phyloP scores from a whole-genome alignment of 2,797 vertebrate genomes.

The Lepidocolaptes lacrymiger region DNA sequence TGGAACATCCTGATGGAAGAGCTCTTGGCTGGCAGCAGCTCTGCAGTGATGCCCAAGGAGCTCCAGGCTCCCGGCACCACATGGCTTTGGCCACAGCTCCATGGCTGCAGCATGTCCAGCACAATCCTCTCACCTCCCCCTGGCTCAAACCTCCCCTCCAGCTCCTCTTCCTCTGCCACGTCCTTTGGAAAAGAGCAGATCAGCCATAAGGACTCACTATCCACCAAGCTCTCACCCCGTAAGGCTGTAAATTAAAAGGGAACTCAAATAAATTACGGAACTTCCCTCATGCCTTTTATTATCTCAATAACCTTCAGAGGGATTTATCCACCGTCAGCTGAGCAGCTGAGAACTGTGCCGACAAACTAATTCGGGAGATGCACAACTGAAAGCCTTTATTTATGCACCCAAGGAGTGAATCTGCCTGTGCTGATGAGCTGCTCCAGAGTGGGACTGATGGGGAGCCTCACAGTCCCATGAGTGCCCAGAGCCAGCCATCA shows the following conservation, averaged over 20 bases:
- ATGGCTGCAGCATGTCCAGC: not conserved
- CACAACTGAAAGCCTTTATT: constrained; percentile 2
- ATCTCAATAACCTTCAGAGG: constrained; percentile 72
- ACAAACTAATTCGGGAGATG: constrained; percentile 58
- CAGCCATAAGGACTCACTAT: not conserved
- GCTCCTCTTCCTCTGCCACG: not conserved
- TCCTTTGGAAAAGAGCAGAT: not conserved
- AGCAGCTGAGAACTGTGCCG: constrained; percentile 62
- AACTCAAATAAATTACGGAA: constrained; percentile 51
- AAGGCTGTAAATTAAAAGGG: constrained; percentile 44
- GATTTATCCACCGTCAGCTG: constrained; percentile 51
- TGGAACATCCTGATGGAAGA: not conserved
- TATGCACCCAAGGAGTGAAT: not conserved
- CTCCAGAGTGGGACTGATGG: not conserved
- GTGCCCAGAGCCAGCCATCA: rapidly evolving
- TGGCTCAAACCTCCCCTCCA: not conserved
- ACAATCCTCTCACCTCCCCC: not conserved
- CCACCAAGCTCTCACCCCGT: not conserved
- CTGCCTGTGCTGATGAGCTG: not conserved
- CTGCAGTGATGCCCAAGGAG: rapidly evolving
- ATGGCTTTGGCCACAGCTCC: not conserved
- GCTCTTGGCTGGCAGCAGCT: not conserved
- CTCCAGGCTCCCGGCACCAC: not conserved
- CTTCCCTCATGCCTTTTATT: constrained; percentile 59
- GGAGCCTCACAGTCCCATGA: not conserved